phyloP scores from a whole-genome alignment of 2,797 vertebrate genomes.

The Denticeps clupeoides region DNA sequence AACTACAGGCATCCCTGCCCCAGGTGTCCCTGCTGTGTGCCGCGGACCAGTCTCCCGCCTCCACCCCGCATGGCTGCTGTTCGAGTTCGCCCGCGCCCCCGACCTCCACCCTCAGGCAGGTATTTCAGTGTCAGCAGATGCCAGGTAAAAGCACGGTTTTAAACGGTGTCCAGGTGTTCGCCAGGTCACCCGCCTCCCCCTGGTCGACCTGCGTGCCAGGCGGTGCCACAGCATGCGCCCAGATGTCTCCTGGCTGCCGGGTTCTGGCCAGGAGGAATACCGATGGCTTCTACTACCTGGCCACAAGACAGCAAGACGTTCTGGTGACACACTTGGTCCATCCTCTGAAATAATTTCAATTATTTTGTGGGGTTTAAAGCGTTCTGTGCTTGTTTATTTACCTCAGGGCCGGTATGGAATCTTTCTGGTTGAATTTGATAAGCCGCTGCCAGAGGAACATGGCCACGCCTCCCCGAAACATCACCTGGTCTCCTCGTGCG shows the following conservation, averaged over 20 bases:
- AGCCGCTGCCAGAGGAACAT: slow-evolving; percentile 9
- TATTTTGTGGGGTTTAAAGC: neutral
- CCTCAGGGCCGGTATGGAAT: slow-evolving; percentile 30
- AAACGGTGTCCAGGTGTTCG: slow-evolving; percentile 41
- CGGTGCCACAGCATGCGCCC: slow-evolving; percentile 7
- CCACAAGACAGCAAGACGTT: slow-evolving; percentile 57
- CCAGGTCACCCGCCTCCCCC: slow-evolving; percentile 26
- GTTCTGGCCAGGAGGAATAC: slow-evolving; percentile 64
- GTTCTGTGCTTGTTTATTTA: neutral
- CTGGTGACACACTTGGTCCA: slow-evolving; percentile 43
- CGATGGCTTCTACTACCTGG: slow-evolving; percentile 68
- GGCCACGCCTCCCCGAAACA: slow-evolving; percentile 18
- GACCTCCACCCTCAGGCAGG: too few species aligned
- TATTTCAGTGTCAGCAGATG: too few species aligned
- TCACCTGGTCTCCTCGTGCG: slow-evolving; percentile 46
- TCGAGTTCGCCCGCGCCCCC: too few species aligned
- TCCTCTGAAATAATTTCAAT: neutral
- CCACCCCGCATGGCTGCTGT: too few species aligned
- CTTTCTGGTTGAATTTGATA: slow-evolving; percentile 66
- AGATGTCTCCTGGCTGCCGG: slow-evolving; percentile 38
- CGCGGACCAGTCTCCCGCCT: neutral
- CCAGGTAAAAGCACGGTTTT: neutral
- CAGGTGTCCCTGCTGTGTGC: neutral
- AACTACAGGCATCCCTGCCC: neutral
- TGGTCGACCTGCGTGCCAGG: slow-evolving; percentile 20